phyloP scores from a whole-genome alignment of 2,888 invertebrate genomes.

The Smittia sp. region DNA sequence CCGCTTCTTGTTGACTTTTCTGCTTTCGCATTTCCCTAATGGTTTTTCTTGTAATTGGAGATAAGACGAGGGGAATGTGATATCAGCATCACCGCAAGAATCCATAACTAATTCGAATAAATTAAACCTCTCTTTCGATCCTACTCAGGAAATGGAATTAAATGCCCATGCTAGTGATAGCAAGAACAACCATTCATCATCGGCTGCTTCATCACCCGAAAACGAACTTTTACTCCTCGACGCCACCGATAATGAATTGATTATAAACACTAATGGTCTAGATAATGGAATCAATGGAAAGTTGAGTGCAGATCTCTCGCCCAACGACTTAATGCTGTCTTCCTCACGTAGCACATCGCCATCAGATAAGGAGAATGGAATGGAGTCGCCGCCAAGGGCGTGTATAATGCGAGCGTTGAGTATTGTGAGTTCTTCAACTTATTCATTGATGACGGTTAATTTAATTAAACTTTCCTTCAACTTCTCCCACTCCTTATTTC shows the following conservation, averaged over 20 bases:
- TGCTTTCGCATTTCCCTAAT: constrained; percentile 33
- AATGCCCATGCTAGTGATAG: constrained; percentile 45
- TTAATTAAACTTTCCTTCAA: constrained; percentile 31
- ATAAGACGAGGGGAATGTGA: background rate
- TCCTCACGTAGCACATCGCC: constrained; percentile 52
- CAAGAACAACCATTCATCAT: constrained; percentile 34
- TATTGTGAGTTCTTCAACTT: constrained; percentile 50
- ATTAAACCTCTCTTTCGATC: constrained; percentile 23
- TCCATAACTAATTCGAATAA: constrained; percentile 25
- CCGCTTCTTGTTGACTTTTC: constrained; percentile 36
- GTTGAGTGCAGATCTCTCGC: constrained; percentile 37
- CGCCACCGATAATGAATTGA: constrained; percentile 44
- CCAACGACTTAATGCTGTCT: constrained; percentile 39
- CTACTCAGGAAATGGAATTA: constrained; percentile 47
- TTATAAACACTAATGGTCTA: constrained; percentile 40
- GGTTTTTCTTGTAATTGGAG: constrained; percentile 16
- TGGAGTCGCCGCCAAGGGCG: constrained; percentile 44
- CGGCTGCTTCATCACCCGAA: constrained; percentile 21
- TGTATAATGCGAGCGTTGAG: constrained; percentile 53
- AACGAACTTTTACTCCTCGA: constrained; percentile 39
- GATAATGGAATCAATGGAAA: constrained; percentile 38
- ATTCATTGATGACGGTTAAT: constrained; percentile 25
- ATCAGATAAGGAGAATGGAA: constrained; percentile 46
- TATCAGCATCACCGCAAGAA: background rate
- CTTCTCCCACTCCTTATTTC: background rate